Evolutionary conservation across 2,888 invertebrate species (phyloP), one percentile per base, ranked within the genome.

Genomic region (Nomada flava): DNA sequence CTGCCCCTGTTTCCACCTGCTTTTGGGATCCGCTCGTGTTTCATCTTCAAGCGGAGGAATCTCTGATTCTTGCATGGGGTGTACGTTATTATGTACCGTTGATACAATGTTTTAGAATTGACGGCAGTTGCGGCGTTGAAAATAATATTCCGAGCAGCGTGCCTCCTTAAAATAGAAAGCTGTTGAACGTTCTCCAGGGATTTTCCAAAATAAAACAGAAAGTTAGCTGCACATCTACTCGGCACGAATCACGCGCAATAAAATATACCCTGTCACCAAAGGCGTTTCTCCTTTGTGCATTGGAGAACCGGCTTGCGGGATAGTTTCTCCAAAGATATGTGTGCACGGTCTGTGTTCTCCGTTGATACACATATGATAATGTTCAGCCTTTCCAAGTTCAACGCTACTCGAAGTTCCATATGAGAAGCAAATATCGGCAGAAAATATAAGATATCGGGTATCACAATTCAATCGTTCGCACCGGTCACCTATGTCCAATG

Each of bases 291-390:
- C 26, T 76, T 63, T 52, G 60, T 68, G 42, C 50, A 36, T 3
- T 7, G 64, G n/a, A 18, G n/a, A 76, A 76, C 36, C 68, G 68
- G 76, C 62, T 59, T 76, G 62, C n/a, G 69, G 20, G n/a, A 68
- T 69, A 76, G 69, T 69, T 69, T 42, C 69, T 7, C 36, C 36
- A 36, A 36, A 36, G 36, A 36, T 36, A 36, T 36, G 36, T 36
- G 36, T 36, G 1, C 36, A 36, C 36, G 7, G 7, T 7, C 36
- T 7, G 1, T 1, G 36, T 36, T 36, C 36, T 7, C 36, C 36
- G 36, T 7, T 36, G 36, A 36, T 36, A 36, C 7, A 36, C 36
- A 36, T 7, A 0, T 7, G 5, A 36, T 36, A 36, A 36, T 36
- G 7, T 29, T 29, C 29, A 5, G 7, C 36, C 36, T 7, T 7